phyloP scores from a whole-genome alignment of 2,797 vertebrate species.

The Premnoplex brunnescens region DNA sequence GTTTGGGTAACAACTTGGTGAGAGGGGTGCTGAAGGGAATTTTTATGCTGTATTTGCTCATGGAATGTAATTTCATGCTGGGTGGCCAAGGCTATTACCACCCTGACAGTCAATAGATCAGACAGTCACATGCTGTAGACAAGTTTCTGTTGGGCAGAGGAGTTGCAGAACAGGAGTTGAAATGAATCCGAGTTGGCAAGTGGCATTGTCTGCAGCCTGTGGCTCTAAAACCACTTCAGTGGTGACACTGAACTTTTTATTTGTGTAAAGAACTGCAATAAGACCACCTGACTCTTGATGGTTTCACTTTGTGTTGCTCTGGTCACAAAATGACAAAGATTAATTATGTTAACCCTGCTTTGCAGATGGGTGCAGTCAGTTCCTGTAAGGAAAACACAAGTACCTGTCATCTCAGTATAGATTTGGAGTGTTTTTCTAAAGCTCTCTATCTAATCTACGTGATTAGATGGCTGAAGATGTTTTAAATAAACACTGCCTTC shows the following conservation, averaged over 20 bases:
- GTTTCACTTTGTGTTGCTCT: neutral
- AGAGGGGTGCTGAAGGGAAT: neutral
- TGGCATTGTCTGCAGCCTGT: neutral
- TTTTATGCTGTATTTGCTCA: accelerated
- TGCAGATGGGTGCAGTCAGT: neutral
- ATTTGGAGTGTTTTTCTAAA: neutral
- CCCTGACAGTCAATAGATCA: neutral
- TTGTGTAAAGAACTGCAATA: neutral
- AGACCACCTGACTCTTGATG: neutral
- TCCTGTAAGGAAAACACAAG: neutral
- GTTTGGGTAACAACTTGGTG: neutral
- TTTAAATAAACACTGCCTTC: neutral
- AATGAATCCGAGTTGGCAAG: neutral
- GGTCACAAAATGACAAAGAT: neutral
- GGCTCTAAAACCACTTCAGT: neutral
- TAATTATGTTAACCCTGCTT: neutral
- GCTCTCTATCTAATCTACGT: neutral
- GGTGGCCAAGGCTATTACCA: neutral
- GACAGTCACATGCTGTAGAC: accelerated
- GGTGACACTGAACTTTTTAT: neutral
- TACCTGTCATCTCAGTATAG: neutral
- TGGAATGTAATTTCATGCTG: neutral
- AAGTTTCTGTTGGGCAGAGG: neutral
- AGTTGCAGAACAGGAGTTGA: neutral
- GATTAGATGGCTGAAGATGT: neutral